These are phyloP conservation scores for Sparidentex hasta DNA, from an alignment of 2,797 vertebrate genomes.

Conservation along the genomic window DNA sequence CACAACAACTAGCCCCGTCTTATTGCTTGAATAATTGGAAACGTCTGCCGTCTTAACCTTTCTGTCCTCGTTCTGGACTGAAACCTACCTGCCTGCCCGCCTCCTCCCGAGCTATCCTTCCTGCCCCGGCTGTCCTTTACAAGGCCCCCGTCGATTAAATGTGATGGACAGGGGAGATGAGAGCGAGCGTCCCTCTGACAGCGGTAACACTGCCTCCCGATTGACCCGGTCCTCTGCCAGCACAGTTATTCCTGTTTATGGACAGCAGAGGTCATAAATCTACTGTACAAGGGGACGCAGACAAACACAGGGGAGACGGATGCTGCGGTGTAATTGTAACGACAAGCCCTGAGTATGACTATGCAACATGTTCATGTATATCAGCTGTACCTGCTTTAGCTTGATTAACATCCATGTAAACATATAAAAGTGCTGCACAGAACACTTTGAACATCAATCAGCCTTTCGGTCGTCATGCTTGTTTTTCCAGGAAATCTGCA, in stretches of 20 bases:
- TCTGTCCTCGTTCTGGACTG: not conserved
- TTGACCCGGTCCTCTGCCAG: constrained; percentile 63
- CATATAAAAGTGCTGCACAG: not conserved
- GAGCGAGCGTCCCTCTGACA: constrained; percentile 49
- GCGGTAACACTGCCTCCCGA: constrained; percentile 56
- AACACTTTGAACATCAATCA: not conserved
- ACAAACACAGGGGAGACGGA: constrained; percentile 22
- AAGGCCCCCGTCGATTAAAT: constrained; percentile 43
- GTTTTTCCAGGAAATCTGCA: not conserved
- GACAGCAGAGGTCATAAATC: constrained; percentile 63
- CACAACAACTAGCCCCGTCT: not conserved
- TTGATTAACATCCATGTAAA: constrained; percentile 28
- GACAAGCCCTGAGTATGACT: not conserved
- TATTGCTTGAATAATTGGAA: not conserved
- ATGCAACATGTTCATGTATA: not conserved
- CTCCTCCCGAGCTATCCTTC: constrained; percentile 9
- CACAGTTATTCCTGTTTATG: constrained; percentile 63
- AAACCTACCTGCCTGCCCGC: constrained; percentile 10
- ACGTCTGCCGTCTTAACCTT: not conserved
- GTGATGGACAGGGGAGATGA: constrained; percentile 68
- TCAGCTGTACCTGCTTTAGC: constrained; percentile 9
- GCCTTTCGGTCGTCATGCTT: not conserved
- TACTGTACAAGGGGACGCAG: constrained; percentile 10
- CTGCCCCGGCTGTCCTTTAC: constrained; percentile 46
- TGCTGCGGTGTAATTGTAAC: constrained; percentile 1